phyloP scores from a whole-genome alignment of 2,888 invertebrate species.

The Drosophila subquinaria region DNA sequence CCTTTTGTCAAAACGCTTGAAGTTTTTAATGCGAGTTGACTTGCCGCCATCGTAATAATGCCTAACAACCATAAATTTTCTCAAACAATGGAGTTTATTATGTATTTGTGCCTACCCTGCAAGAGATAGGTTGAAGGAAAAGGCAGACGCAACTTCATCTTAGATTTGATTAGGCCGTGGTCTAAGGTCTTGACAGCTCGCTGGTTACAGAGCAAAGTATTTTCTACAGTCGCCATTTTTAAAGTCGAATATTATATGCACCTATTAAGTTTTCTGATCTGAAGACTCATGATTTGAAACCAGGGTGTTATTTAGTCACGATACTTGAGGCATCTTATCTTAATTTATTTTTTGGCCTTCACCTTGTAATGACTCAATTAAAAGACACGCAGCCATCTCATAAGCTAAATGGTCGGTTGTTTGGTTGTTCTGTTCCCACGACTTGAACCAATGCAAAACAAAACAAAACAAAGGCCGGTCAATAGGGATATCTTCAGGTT shows the following conservation, averaged over 20 bases:
- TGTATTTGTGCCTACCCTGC: conserved; percentile 33
- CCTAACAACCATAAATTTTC: conserved; percentile 53
- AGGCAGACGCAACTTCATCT: conserved; percentile 23
- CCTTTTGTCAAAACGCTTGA: conserved; percentile 45
- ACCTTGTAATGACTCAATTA: conserved; percentile 77
- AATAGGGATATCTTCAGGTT: conserved; percentile 15
- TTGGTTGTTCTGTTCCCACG: conserved; percentile 3
- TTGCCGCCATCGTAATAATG: conserved; percentile 53
- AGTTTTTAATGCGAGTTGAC: conserved; percentile 61
- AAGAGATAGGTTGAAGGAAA: conserved; percentile 3
- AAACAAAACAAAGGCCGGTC: conserved; percentile 47
- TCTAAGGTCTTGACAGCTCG: background rate
- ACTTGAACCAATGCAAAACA: conserved; percentile 59
- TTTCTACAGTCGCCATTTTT: background rate
- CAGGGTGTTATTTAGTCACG: conserved; percentile 15
- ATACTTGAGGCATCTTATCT: background rate
- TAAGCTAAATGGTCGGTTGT: conserved; percentile 44
- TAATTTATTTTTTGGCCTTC: conserved; percentile 28
- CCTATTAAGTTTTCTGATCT: too few relatives aligned
- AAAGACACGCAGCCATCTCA: conserved; percentile 71
- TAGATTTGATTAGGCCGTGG: conserved; percentile 21
- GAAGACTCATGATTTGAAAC: too few relatives aligned
- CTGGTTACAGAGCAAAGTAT: background rate
- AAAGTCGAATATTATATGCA: too few relatives aligned
- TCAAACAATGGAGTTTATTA: conserved; percentile 63